These are phyloP conservation scores for Atopsyche davidsoni DNA, from an alignment of 1,140 invertebrate species.

Conservation along the genomic window DNA sequence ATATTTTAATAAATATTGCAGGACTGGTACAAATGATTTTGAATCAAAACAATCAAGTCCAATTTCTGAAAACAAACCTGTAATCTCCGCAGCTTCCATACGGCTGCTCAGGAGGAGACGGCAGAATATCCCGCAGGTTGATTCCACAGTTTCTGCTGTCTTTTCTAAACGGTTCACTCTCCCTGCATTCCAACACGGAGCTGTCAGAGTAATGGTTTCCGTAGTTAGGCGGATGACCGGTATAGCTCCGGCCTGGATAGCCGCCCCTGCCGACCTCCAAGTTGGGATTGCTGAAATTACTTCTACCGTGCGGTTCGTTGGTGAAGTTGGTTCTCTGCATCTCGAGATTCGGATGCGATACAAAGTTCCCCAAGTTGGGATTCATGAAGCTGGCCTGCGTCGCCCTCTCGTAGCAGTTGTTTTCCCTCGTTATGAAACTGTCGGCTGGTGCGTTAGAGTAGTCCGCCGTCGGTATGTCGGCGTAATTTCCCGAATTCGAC, in stretches of 20 bases:
- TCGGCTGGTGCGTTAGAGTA: conserved; percentile 22
- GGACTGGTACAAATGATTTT: too few relatives aligned
- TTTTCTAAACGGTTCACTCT: conserved; percentile 21
- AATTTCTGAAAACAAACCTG: conserved; percentile 17
- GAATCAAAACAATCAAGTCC: too few relatives aligned
- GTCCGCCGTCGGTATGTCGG: conserved; percentile 23
- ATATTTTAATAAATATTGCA: too few relatives aligned
- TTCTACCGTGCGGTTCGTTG: conserved; percentile 14
- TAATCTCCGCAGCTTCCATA: conserved; percentile 29
- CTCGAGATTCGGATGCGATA: conserved; percentile 29
- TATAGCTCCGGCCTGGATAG: conserved; percentile 12
- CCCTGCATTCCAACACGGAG: conserved; percentile 18
- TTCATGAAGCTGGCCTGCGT: conserved; percentile 9
- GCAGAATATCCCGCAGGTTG: conserved; percentile 29
- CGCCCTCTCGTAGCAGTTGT: conserved; percentile 25
- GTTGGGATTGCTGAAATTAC: conserved; percentile 29
- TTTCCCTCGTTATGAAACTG: conserved; percentile 20
- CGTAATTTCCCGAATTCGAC: conserved; percentile 30
- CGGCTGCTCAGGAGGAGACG: conserved; percentile 28
- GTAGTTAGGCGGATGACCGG: conserved; percentile 14
- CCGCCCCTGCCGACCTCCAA: conserved; percentile 15
- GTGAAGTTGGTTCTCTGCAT: conserved; percentile 15
- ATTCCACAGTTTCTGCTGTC: conserved; percentile 27
- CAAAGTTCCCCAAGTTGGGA: conserved; percentile 21
- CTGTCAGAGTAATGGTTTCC: conserved; percentile 29